Percentiles rank a stretch among this genome's conserved stretches.
These are phyloP conservation scores for Paramormyrops kingsleyae DNA, from an alignment of 2,113 vertebrate species.

Conservation along the genomic window DNA sequence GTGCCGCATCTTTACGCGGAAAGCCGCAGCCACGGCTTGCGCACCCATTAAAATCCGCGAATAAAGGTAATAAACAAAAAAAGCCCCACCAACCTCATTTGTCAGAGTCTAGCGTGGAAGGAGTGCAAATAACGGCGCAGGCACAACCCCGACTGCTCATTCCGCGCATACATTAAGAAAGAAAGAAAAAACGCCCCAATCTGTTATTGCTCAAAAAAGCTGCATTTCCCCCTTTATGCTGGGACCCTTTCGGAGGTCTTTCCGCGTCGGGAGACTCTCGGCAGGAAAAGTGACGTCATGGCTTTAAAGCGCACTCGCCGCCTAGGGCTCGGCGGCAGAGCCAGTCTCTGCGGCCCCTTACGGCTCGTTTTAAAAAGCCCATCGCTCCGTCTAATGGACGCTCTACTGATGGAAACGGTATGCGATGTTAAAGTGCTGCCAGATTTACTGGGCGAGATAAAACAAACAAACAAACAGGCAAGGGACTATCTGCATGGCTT, in stretches of 20 bases:
- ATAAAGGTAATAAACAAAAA: background rate
- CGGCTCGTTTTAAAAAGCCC: constrained; percentile 1
- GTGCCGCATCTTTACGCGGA: constrained; percentile 11
- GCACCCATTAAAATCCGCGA: background rate
- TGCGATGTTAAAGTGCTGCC: background rate
- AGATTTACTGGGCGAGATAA: background rate
- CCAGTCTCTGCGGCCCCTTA: constrained; percentile 16
- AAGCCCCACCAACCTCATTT: constrained; percentile 27
- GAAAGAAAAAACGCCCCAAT: background rate
- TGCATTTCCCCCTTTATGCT: constrained; percentile 22
- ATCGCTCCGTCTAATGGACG: background rate
- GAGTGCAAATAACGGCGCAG: constrained; percentile 8
- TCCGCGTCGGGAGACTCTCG: constrained; percentile 28
- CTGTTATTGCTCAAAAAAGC: constrained; percentile 20
- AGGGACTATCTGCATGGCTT: background rate
- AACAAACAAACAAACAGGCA: background rate
- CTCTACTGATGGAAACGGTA: background rate
- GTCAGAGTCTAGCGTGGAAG: constrained; percentile 17
- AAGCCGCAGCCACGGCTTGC: background rate
- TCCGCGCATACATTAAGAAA: constrained; percentile 1
- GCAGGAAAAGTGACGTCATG: constrained; percentile 37
- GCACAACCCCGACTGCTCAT: background rate
- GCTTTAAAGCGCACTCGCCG: constrained; percentile 30
- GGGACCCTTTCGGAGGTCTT: constrained; percentile 26
- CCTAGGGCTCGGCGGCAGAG: constrained; percentile 17